phyloP scores from a whole-genome alignment of 2,888 invertebrate genomes.

The Ophioninae sp. region DNA sequence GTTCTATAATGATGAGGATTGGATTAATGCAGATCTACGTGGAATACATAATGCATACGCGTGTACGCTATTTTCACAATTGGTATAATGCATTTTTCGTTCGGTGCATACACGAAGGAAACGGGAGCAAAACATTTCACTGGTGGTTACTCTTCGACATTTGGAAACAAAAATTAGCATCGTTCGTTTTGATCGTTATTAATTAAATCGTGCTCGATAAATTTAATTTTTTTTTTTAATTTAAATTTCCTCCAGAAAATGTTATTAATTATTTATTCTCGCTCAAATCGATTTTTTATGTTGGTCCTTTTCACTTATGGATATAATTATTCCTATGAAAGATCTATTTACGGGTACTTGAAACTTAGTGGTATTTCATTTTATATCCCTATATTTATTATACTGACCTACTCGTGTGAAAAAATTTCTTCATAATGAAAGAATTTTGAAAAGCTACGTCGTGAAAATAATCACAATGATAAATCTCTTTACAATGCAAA shows the following conservation, averaged over 20 bases:
- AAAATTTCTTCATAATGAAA: background rate
- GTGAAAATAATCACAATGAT: background rate
- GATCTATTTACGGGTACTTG: too few relatives aligned
- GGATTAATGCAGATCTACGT: background rate
- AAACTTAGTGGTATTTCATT: too few relatives aligned
- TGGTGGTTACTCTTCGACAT: background rate
- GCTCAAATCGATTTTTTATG: background rate
- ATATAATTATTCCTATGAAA: too few relatives aligned
- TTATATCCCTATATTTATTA: background rate
- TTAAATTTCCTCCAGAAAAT: background rate
- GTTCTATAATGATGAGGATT: background rate
- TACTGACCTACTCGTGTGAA: background rate
- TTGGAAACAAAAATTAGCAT: background rate
- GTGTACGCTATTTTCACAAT: constrained; percentile 4
- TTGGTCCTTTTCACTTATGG: too few relatives aligned
- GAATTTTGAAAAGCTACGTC: background rate
- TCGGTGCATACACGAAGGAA: constrained; percentile 10
- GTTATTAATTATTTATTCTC: background rate
- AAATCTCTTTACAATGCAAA: background rate
- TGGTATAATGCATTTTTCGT: background rate
- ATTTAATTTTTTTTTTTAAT: background rate
- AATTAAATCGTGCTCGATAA: background rate
- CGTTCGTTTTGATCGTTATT: background rate
- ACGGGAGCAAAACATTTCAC: background rate
- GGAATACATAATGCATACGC: background rate